phyloP scores from a whole-genome alignment of 64 coral and sea anemone species.

The Platygyra sinensis region DNA sequence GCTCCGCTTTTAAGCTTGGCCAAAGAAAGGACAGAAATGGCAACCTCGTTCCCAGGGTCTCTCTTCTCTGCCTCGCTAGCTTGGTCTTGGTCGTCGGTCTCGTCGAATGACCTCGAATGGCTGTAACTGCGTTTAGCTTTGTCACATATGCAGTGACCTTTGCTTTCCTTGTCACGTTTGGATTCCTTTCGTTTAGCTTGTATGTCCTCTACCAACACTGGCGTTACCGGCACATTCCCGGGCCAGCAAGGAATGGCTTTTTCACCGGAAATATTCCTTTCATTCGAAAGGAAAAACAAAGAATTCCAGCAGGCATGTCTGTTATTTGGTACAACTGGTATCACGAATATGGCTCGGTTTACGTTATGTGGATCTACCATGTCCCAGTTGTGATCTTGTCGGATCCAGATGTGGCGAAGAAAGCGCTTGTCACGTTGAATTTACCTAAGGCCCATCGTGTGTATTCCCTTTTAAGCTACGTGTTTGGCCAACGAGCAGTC shows the following conservation, averaged over 20 bases:
- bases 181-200: constrained; percentile 15
- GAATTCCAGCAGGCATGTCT: neutral
- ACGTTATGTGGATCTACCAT: constrained; percentile 62
- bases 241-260: constrained; percentile 63
- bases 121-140: neutral
- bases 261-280: constrained; percentile 51
- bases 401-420: constrained; percentile 59
- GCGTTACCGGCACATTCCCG: constrained; percentile 63
- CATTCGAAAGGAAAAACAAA: neutral
- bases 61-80: no score
- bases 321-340: constrained; percentile 55
- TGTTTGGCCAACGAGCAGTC: constrained; percentile 40
- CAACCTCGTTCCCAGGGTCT: no score
- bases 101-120: no score
- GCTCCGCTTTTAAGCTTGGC: no score
- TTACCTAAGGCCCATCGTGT: constrained; percentile 40
- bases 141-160: neutral
- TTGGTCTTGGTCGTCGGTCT: no score
- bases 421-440: constrained; percentile 48
- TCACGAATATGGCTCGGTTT: constrained; percentile 31
- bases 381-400: constrained; percentile 17
- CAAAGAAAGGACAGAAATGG: neutral
- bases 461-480: constrained; percentile 13
- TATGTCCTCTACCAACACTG: constrained; percentile 52
- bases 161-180: neutral